Base-by-base conservation (phyloP, 2,113 vertebrate genomes). In the Colaptes auratus region DNA sequence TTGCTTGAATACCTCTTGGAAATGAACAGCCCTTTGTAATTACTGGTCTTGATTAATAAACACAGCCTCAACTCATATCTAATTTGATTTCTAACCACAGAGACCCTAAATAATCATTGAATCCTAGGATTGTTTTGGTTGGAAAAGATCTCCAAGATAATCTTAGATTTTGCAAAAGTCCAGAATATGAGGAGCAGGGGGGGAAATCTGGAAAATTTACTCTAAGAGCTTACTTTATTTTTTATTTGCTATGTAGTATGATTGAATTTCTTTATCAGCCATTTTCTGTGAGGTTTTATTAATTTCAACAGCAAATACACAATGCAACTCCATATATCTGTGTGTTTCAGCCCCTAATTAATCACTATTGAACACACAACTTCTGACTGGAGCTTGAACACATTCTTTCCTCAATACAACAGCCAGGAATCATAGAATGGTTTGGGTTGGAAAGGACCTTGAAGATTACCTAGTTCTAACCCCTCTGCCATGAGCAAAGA, bases 41-140 rank as follows among this genome's bases (percentile, higher is more conserved):
- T 92, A 80, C 64, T 18, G 9, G 25, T 35, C 75, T 82, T 74
- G 78, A 82, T 75, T 75, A 96, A 95, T 82, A 91, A 87, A 93
- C 67, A 91, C 31, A 80, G 46, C 64, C 64, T 70, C 52, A 66
- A 52, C 82, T 28, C 56, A 20, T 27, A 92, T 6, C 52, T 71
- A 66, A 91, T 44, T 44, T 77, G 36, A 89, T 48, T 67, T 85
- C 53, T 48, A 80, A 80, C 58, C 65, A 61, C 2, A 66, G 30
- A 88, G 30, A 85, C 10, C 16, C 44, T 42, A 72, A 94, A 70
- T 48, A 90, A 52, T 52, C 50, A 52, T 52, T 52, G 50, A 52
- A 25, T 52, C 50, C 50, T 52, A 24, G 50, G 50, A 52, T 7
- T 52, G 50, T 52, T 52, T 52, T 13, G 50, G 50, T 52, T 52